Base-by-base conservation (phyloP, 2,113 vertebrate genomes). In the Crypturellus undulatus region DNA sequence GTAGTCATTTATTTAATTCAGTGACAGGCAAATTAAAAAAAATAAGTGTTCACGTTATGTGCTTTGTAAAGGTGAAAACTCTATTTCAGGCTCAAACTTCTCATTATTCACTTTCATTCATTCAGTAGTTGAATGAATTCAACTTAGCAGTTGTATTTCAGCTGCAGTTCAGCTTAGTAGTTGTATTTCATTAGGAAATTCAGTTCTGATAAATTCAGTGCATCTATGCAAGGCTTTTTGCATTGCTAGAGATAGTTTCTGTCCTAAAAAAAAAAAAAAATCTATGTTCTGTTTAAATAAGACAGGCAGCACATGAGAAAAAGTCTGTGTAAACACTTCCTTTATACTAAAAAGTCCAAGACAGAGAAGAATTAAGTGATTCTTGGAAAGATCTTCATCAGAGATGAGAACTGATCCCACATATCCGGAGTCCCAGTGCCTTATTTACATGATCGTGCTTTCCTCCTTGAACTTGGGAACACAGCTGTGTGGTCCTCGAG, bases 341-440 rank as follows among this genome's bases (percentile, higher is more conserved):
- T 70, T 81, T 87, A 43, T 7, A 47, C 43, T 26, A 62, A 73
- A 65, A 52, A 0, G 8, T n/a, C 40, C 10, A 72, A 89, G n/a
- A 79, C 17, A 81, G 42, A 52, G 28, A 34, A 78, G 6, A 32
- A 67, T 79, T 76, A 2, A 2, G 3, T 5, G 3, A 3, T 6
- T 92, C 67, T 47, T 87, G 30, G 90, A 72, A 52, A 84, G 30
- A 30, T 81, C 7, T 63, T 70, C 12, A 26, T 34, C 34, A 75
- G 81, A 90, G n/a, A 59, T 60, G 7, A 49, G 49, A 94, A 69
- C 20, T 58, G 40, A 81, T 38, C 25, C 20, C 51, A 34, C 68
- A n/a, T 12, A 52, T 4, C 5, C 1, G 1, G 19, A n/a, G 34
- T 64, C 36, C 15, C n/a, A 72, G 10, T n/a, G 17, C 30, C 0